Evolutionary conservation across 2,797 vertebrate species (phyloP).

Genomic region (Xenentodon cancila): DNA sequence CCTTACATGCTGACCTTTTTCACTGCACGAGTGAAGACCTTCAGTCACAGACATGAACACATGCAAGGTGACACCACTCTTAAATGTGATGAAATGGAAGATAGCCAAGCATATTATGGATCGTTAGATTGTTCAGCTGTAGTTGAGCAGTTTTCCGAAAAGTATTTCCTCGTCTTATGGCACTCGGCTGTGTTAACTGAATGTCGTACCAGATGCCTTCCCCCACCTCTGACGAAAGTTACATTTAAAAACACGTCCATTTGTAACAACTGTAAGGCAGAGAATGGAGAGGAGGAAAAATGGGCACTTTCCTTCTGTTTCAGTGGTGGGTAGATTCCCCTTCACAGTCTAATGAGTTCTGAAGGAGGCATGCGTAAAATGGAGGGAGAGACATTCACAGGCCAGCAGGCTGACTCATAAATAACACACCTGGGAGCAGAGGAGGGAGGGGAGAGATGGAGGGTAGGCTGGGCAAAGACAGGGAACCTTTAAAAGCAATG

Average conservation of each 20-base stretch:
- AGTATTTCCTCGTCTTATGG: conserved; percentile 11
- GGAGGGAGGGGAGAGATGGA: conserved; percentile 9
- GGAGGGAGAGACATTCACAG: conserved; percentile 70
- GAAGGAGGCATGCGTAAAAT: conserved; percentile 73
- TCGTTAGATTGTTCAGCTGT: too few species aligned
- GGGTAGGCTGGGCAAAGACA: conserved; percentile 14
- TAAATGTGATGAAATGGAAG: too few species aligned
- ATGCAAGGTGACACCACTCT: too few species aligned
- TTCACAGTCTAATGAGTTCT: conserved; percentile 79
- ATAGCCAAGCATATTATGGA: too few species aligned
- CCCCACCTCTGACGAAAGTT: conserved; percentile 16
- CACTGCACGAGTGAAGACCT: too few species aligned
- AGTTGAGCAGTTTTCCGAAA: neutral
- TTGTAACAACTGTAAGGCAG: conserved; percentile 42
- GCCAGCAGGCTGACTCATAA: conserved; percentile 69
- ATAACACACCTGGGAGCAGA: conserved; percentile 74
- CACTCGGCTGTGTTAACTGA: conserved; percentile 1
- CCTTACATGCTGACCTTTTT: too few species aligned
- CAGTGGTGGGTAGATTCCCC: conserved; percentile 65
- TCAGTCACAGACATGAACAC: too few species aligned
- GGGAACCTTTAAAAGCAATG: conserved; percentile 52
- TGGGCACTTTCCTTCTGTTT: conserved; percentile 52
- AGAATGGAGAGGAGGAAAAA: conserved; percentile 38
- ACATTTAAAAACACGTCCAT: conserved; percentile 36
- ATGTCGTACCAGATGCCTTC: conserved; percentile 18